Evolutionary conservation across 2,113 vertebrate genomes (phyloP).

Genomic region (Gymnorhina tibicen): DNA sequence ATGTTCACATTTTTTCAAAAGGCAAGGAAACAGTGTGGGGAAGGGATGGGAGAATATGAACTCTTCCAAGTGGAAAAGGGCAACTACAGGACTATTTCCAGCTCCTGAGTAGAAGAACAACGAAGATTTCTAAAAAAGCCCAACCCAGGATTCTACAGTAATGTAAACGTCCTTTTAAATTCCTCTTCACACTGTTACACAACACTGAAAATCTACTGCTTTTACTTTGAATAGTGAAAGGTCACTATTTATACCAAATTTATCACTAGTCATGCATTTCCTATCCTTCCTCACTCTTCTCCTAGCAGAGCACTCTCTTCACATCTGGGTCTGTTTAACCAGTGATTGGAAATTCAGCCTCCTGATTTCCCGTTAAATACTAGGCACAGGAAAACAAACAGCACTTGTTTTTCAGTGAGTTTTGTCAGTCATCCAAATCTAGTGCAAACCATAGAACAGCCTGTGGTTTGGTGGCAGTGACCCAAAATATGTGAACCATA

Average conservation of each 20-base stretch:
- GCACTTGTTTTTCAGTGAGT: slow-evolving; percentile 81
- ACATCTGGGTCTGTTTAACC: slow-evolving; percentile 82
- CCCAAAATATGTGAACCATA: slow-evolving; percentile 67
- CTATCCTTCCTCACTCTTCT: slow-evolving; percentile 45
- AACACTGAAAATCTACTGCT: slow-evolving; percentile 10
- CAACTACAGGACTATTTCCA: slow-evolving; percentile 43
- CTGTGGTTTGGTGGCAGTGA: slow-evolving; percentile 74
- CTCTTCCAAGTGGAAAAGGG: slow-evolving; percentile 22
- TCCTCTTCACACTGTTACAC: slow-evolving; percentile 43
- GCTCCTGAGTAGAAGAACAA: neutral
- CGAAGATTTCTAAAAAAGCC: neutral
- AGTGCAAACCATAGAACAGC: slow-evolving; percentile 67
- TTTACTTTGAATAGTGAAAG: slow-evolving; percentile 30
- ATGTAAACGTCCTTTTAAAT: neutral
- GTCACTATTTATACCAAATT: slow-evolving; percentile 41
- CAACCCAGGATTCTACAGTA: neutral
- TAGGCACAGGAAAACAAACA: slow-evolving; percentile 82
- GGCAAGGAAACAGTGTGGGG: neutral
- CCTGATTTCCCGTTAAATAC: slow-evolving; percentile 84
- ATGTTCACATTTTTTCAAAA: slow-evolving; percentile 24
- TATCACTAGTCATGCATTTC: slow-evolving; percentile 41
- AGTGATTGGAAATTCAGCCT: slow-evolving; percentile 79
- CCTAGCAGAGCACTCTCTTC: neutral
- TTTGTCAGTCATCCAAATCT: slow-evolving; percentile 78
- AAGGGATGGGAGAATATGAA: neutral